Evolutionary conservation across 2,888 invertebrate species (phyloP), one percentile per base, ranked within the genome.

Genomic region (Tachina lurida): DNA sequence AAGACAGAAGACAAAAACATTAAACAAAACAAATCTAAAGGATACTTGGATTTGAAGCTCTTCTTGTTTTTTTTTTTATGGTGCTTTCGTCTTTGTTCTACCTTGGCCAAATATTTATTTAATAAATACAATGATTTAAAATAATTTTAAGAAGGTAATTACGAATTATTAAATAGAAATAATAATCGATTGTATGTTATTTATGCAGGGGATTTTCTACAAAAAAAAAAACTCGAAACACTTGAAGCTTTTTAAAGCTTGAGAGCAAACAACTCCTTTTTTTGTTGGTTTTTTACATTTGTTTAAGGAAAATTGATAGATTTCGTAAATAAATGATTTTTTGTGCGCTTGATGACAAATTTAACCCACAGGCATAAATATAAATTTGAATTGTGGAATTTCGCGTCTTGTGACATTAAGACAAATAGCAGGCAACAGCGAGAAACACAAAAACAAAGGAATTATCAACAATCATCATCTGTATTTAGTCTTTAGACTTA

Each of bases 281-380:
- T 17, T n/a, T 8, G 39, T 31, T 39, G 67, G 10, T 22, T 43
- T 89, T 89, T 88, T 87, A 84, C 88, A 87, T 31, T 31, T 31
- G 31, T 31, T 31, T 31, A 88, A 88, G 87, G 88, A 88, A 70
- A 76, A 77, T 84, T 84, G 54, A 71, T 76, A 71, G 43, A 71
- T 65, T 80, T 76, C 63, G n/a, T 15, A 22, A 60, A 60, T 39
- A 60, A 41, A 56, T 41, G 31, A 22, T 71, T 45, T 60, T 74
- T 58, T 67, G 13, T 62, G 49, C 15, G 31, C 13, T 65, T 84
- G 87, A 87, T 91, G 92, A 91, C 91, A 92, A 91, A 90, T 91
- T 89, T 56, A 45, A 67, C 31, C 83, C 71, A 41, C n/a, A 67
- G 71, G 79, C 86, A 67, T 74, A 74, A 68, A 81, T 54, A 81